Conservation (phyloP, 2,888 invertebrate species). For the Tachina fera region DNA sequence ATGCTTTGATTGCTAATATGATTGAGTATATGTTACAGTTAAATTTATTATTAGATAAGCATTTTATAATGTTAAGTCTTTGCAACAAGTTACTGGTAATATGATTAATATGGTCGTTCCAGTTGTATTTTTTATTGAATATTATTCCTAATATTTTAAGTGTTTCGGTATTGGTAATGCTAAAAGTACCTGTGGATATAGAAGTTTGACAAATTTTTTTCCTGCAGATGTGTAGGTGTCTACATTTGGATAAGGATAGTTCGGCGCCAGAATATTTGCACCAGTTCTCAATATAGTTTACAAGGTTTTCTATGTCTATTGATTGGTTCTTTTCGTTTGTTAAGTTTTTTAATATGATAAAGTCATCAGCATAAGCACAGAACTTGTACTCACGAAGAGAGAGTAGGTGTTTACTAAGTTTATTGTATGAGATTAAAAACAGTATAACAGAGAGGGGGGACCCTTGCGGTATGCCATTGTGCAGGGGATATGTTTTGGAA, state of each 20-base stretch:
- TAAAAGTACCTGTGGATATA: slow-evolving; percentile 26
- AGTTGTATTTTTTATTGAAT: neutral
- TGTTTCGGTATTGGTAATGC: slow-evolving; percentile 56
- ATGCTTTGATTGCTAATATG: no score
- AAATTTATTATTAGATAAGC: no score
- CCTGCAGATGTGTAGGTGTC: no score
- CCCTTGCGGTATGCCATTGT: slow-evolving; percentile 58
- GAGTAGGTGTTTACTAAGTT: slow-evolving; percentile 30
- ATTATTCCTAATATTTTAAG: slow-evolving; percentile 8
- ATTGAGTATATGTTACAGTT: no score
- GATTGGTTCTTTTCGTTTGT: slow-evolving; percentile 48
- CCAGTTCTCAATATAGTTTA: slow-evolving; percentile 33
- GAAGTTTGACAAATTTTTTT: no score
- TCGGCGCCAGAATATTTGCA: no score
- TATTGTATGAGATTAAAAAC: slow-evolving; percentile 61
- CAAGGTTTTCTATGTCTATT: slow-evolving; percentile 49
- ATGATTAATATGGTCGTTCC: neutral
- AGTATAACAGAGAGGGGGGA: slow-evolving; percentile 53
- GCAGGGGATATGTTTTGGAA: slow-evolving; percentile 23
- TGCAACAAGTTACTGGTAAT: no score
- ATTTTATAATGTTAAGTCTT: no score
- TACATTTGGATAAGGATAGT: slow-evolving; percentile 33
- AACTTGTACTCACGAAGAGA: slow-evolving; percentile 49
- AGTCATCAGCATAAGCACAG: slow-evolving; percentile 70
- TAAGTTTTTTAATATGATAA: slow-evolving; percentile 53